Evolutionary conservation across 2,113 vertebrate species (phyloP).

Genomic region (Ameiurus melas): DNA sequence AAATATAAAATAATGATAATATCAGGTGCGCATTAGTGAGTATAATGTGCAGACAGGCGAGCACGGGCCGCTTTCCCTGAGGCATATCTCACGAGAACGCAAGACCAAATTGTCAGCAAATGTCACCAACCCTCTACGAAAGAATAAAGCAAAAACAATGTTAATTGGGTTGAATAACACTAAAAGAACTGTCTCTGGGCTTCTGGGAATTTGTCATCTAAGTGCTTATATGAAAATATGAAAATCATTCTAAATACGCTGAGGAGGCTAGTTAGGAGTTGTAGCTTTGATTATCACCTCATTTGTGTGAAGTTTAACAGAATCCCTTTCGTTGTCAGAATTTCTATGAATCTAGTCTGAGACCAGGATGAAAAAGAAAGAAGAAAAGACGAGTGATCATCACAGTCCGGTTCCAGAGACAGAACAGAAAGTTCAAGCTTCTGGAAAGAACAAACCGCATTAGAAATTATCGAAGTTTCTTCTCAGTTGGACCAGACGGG

Average conservation of each 20-base stretch:
- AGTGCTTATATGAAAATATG: not conserved
- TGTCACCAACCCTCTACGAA: not conserved
- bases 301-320: not conserved
- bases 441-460: not conserved
- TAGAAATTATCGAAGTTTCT: not conserved
- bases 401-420: not conserved
- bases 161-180: not conserved
- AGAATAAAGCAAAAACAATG: not conserved
- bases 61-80: not conserved
- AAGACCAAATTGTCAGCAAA: slow-evolving; percentile 2
- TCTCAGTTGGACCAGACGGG: not conserved
- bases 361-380: not conserved
- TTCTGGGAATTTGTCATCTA: not conserved
- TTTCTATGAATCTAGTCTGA: not conserved
- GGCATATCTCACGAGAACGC: not conserved
- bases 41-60: not conserved
- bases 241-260: not conserved
- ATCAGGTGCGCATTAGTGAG: not conserved
- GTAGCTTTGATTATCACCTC: slow-evolving; percentile 11
- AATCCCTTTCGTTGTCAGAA: not conserved
- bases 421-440: not conserved
- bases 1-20: slow-evolving; percentile 23
- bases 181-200: not conserved
- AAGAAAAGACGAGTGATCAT: not conserved
- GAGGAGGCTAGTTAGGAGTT: not conserved